These are phyloP conservation scores for Thalpophila matura DNA, from an alignment of 2,888 invertebrate genomes.

Conservation along the genomic window DNA sequence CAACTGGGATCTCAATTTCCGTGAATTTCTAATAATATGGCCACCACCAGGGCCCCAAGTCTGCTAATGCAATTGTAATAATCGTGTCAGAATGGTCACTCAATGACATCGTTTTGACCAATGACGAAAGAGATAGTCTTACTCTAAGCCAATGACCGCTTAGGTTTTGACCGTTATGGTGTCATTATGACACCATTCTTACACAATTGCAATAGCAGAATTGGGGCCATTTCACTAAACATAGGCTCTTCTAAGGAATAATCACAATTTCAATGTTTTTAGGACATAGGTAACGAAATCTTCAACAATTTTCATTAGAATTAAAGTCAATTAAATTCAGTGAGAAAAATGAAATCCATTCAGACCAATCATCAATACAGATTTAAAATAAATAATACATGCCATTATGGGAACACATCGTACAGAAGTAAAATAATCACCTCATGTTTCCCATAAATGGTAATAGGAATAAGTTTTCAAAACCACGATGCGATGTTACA, in stretches of 20 bases:
- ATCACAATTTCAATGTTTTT: background rate
- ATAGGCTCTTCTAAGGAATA: background rate
- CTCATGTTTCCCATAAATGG: background rate
- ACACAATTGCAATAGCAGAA: too few species aligned
- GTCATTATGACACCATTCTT: too few species aligned
- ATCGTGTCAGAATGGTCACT: too few species aligned
- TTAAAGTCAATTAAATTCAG: background rate
- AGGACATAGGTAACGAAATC: background rate
- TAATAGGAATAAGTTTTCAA: constrained; percentile 4
- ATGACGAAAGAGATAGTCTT: too few species aligned
- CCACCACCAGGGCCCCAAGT: too few species aligned
- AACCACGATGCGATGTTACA: constrained; percentile 12
- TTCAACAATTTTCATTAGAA: background rate
- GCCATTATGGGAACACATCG: background rate
- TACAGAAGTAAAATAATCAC: background rate
- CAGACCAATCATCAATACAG: background rate
- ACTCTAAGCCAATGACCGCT: too few species aligned
- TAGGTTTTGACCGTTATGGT: too few species aligned
- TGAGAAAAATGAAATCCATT: background rate
- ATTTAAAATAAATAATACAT: background rate
- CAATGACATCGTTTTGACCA: too few species aligned
- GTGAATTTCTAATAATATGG: too few species aligned
- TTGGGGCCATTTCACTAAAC: too few species aligned
- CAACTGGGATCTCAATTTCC: too few species aligned
- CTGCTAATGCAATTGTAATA: too few species aligned